Evolutionary conservation across 2,888 invertebrate genomes (phyloP).

Genomic region (Congeria kusceri): DNA sequence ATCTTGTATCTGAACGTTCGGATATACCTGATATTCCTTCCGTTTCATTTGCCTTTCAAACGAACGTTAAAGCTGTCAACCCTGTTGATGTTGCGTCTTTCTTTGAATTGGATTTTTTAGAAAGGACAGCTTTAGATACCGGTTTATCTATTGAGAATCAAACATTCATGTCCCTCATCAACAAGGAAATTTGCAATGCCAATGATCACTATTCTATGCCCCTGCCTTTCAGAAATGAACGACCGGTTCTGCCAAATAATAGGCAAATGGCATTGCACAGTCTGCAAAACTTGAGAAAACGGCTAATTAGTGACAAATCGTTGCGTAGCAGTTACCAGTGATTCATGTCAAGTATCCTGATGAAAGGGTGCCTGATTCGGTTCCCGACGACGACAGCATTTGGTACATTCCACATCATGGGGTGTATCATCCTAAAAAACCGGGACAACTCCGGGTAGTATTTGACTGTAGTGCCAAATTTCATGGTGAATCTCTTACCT

Average conservation of each 20-base stretch:
- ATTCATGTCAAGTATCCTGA: conserved; percentile 23
- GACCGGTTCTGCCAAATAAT: conserved; percentile 36
- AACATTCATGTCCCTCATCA: conserved; percentile 13
- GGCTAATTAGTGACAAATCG: conserved; percentile 5
- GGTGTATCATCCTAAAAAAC: conserved; percentile 35
- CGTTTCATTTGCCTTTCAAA: too few relatives aligned
- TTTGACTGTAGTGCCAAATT: conserved; percentile 58
- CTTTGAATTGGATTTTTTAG: conserved; percentile 32
- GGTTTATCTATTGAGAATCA: conserved; percentile 9
- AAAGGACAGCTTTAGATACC: not conserved
- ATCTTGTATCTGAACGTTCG: too few relatives aligned
- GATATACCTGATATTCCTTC: too few relatives aligned
- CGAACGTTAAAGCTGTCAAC: not conserved
- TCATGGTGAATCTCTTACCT: conserved; percentile 29
- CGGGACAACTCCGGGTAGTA: conserved; percentile 37
- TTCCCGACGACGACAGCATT: not conserved
- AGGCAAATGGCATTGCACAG: conserved; percentile 24
- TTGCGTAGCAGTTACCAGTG: conserved; percentile 18
- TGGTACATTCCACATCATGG: conserved; percentile 54
- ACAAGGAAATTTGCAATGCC: conserved; percentile 1
- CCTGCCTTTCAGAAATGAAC: conserved; percentile 35
- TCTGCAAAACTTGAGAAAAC: conserved; percentile 1
- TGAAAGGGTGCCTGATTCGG: conserved; percentile 18
- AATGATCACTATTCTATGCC: conserved; percentile 40
- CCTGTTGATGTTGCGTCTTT: conserved; percentile 6